Evolutionary conservation across 2,113 vertebrate genomes (phyloP).

Genomic region (Tricholaema leucomelas): DNA sequence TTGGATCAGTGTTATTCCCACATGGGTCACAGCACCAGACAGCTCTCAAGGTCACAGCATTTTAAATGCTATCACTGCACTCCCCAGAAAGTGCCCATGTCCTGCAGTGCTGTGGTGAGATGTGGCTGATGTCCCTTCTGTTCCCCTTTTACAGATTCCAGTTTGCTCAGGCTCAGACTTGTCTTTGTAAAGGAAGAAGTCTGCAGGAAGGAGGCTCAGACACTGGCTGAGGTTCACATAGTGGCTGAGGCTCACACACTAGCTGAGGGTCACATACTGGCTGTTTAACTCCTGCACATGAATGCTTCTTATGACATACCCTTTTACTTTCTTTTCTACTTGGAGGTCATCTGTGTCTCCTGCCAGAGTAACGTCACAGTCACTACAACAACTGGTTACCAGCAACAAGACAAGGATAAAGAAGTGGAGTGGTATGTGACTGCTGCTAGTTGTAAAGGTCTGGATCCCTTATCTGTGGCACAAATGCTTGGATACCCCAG

Average conservation of each 20-base stretch:
- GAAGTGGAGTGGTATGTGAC: neutral
- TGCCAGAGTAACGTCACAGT: neutral
- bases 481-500: neutral
- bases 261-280: neutral
- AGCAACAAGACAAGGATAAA: conserved; percentile 1
- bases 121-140: neutral
- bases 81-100: neutral
- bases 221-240: neutral
- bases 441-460: neutral
- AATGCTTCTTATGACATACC: neutral
- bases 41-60: neutral
- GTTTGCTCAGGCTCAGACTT: neutral
- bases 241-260: too few species aligned
- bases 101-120: neutral
- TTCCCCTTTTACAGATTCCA: neutral
- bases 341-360: neutral
- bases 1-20: neutral
- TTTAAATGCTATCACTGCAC: neutral
- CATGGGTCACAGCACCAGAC: neutral
- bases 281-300: neutral
- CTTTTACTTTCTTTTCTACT: neutral
- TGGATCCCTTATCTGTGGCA: neutral
- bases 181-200: neutral
- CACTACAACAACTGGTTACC: neutral
- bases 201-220: neutral